Evolutionary conservation across 2,113 vertebrate species (phyloP), one percentile per base, ranked within the genome.

Genomic region (Phalacrocorax aristotelis): DNA sequence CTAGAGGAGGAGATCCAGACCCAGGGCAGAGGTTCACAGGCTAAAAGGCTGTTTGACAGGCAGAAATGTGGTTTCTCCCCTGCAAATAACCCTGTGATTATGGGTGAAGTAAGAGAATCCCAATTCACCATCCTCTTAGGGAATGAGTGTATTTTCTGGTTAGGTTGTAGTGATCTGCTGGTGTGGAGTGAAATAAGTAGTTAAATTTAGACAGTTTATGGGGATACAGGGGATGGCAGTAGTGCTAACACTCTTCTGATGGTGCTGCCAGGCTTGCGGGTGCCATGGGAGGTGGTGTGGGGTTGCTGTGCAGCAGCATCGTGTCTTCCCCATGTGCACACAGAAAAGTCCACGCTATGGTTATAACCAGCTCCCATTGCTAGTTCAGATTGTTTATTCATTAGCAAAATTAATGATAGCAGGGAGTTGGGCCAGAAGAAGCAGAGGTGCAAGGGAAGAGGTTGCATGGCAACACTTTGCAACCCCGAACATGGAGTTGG

Each of bases 211-310:
- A 2, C 12, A 8, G 51, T 49, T 70, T 19, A 4, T 78, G 81
- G 81, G 71, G 51, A 20, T 16, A 34, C 36, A 36, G 58, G 64
- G 44, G 8, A 27, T 38, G 80, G 46, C 60, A 18, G 32, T 3
- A 30, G 81, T 10, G 16, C 46, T 57, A 30, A 42, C 21, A 7
- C 27, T 34, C 34, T 26, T 40, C 20, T 38, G 29, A 6, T 10
- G 26, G 55, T 20, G 49, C 80, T 36, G 72, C 44, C 48, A 60
- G 42, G 40, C 76, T 69, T 38, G 30, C 0, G 6, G 46, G 40
- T 0, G 1, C 51, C 2, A 3, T 51, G 71, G 54, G 32, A 26
- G 0, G 1, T 71, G 52, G 14, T 9, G 8, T 34, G 27, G 38
- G 49, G 22, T 36, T 87, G 38, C 62, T 65, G 8, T 29, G 58